Percentiles rank a stretch among this genome's conserved stretches.
phyloP scores from a whole-genome alignment of 2,888 invertebrate genomes.

The Paralinhomoeus sp. region DNA sequence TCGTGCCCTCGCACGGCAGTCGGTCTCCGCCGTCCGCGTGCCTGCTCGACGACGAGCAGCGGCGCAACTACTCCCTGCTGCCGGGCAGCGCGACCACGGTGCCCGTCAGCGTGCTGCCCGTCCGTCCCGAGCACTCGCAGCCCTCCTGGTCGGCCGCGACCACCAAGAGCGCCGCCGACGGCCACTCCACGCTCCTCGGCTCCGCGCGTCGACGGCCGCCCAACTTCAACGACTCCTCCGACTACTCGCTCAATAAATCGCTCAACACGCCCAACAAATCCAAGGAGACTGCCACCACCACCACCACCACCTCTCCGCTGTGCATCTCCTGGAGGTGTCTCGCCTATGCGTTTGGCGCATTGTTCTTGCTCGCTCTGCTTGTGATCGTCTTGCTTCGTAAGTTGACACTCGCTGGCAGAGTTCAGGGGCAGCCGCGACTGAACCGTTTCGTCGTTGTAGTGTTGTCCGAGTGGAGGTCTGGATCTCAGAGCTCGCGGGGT shows the following conservation, averaged over 20 bases:
- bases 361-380: neutral
- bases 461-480: neutral
- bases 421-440: no score
- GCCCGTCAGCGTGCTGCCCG: constrained; percentile 3
- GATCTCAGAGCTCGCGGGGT: neutral
- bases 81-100: constrained; percentile 4
- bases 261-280: no score
- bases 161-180: neutral
- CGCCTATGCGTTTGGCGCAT: neutral
- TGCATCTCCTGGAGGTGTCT: constrained; percentile 4
- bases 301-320: no score
- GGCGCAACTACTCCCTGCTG: constrained; percentile 3
- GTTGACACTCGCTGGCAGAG: no score
- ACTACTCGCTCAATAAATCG: no score
- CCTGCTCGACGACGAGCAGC: neutral
- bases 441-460: no score
- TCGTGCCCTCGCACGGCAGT: neutral
- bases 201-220: neutral
- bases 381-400: constrained; percentile 3
- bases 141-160: neutral
- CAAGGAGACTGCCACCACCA: no score
- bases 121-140: neutral
- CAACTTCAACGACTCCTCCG: no score
- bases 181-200: neutral
- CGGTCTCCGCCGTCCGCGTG: constrained; percentile 1